Conservation (phyloP, 1,140 invertebrate species). For the Drosophila kanapiae region DNA sequence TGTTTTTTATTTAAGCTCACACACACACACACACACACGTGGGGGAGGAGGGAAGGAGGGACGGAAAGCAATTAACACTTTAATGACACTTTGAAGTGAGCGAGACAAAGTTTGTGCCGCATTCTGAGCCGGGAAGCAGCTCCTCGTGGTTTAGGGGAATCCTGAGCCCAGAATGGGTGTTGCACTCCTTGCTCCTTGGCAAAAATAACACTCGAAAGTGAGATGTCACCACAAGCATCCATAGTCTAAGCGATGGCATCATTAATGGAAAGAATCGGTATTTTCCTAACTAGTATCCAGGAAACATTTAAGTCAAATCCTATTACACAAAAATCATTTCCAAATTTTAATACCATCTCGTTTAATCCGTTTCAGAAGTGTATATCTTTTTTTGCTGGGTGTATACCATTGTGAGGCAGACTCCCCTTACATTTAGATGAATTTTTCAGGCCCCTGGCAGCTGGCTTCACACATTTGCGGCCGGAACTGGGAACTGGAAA, state of each 20-base stretch:
- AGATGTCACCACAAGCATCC: background rate
- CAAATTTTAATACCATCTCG: background rate
- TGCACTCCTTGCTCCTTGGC: background rate
- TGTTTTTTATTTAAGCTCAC: conserved; percentile 38
- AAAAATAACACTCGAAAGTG: conserved; percentile 12
- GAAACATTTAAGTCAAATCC: background rate
- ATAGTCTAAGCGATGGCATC: background rate
- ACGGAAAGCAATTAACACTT: conserved; percentile 80
- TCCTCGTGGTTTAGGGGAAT: conserved; percentile 26
- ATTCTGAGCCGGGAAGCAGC: conserved; percentile 21
- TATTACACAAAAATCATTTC: background rate
- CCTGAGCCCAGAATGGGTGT: conserved; percentile 8
- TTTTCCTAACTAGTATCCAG: background rate
- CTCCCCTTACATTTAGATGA: background rate
- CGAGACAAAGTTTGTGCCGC: conserved; percentile 60
- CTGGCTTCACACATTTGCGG: conserved; percentile 6
- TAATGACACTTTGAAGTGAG: conserved; percentile 78
- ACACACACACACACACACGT: conserved; percentile 20
- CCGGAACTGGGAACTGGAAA: conserved; percentile 11
- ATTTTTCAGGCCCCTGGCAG: conserved; percentile 4
- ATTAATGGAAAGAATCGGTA: background rate
- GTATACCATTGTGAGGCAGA: background rate
- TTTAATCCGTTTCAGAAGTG: too few species aligned
- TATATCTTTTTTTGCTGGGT: background rate
- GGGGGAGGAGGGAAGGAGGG: background rate